phyloP scores from a whole-genome alignment of 2,113 vertebrate species.

The Anser cygnoides region DNA sequence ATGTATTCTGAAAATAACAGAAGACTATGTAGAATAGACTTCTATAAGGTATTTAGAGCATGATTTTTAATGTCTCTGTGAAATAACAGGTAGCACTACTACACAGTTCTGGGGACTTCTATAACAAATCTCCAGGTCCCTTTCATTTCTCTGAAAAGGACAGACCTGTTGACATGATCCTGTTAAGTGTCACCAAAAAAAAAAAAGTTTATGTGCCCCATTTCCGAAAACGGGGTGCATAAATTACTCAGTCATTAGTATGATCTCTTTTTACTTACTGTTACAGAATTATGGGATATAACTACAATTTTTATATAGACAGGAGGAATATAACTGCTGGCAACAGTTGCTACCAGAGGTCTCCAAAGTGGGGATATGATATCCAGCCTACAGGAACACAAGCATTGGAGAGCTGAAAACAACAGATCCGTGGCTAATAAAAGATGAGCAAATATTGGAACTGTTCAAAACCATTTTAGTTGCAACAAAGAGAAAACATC shows the following conservation, averaged over 20 bases:
- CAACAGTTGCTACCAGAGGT: background rate
- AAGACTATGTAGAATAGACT: background rate
- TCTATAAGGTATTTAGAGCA: background rate
- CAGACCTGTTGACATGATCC: background rate
- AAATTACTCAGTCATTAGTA: background rate
- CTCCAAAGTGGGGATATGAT: background rate
- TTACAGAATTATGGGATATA: background rate
- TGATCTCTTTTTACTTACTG: background rate
- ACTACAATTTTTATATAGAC: background rate
- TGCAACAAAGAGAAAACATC: background rate
- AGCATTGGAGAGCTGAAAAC: background rate
- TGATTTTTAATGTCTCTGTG: background rate
- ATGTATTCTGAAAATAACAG: background rate
- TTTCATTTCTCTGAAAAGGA: background rate
- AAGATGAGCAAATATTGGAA: background rate
- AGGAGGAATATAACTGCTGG: background rate
- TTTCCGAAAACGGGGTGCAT: background rate
- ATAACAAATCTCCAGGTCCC: background rate
- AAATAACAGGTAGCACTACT: background rate
- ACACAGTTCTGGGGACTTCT: background rate
- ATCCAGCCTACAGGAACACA: background rate
- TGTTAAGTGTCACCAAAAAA: background rate
- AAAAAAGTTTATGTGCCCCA: background rate
- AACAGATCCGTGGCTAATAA: background rate
- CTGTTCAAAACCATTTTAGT: background rate